Percentiles rank a stretch among this genome's conserved stretches.
These are phyloP conservation scores for Grus americana DNA, from an alignment of 2,113 vertebrate genomes.

Conservation along the genomic window DNA sequence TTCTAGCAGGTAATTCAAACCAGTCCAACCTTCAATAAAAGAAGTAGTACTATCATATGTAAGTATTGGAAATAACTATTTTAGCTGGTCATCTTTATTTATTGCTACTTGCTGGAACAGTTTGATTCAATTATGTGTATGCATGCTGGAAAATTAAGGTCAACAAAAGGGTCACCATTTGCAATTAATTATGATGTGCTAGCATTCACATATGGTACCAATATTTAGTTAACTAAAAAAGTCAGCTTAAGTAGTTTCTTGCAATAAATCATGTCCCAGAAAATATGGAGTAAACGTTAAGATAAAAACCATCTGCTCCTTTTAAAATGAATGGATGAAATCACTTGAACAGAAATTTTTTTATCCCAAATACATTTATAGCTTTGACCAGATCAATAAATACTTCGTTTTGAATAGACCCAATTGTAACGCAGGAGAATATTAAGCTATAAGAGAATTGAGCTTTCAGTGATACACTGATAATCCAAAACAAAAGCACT, in stretches of 20 bases:
- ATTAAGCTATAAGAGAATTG: not conserved
- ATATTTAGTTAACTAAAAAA: constrained; percentile 79
- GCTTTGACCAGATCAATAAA: constrained; percentile 48
- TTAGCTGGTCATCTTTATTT: constrained; percentile 63
- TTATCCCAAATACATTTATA: constrained; percentile 37
- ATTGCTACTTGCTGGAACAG: constrained; percentile 61
- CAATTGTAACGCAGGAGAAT: not conserved
- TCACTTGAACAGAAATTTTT: constrained; percentile 40
- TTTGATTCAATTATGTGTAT: constrained; percentile 71
- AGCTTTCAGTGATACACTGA: not conserved
- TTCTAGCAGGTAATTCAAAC: constrained; percentile 36
- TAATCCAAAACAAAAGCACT: not conserved
- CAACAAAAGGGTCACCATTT: constrained; percentile 76
- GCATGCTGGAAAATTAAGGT: constrained; percentile 69
- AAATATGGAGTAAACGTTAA: constrained; percentile 73
- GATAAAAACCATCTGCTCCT: constrained; percentile 79
- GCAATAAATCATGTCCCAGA: constrained; percentile 76
- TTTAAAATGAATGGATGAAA: constrained; percentile 63
- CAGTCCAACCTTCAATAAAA: not conserved
- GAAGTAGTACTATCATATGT: not conserved
- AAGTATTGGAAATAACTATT: constrained; percentile 56
- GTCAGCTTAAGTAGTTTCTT: constrained; percentile 73
- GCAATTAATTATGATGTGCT: constrained; percentile 80
- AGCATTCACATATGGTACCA: constrained; percentile 78
- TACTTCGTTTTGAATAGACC: not conserved